Base-by-base conservation (phyloP, 2,113 vertebrate genomes). In the Lophotis ruficrista region DNA sequence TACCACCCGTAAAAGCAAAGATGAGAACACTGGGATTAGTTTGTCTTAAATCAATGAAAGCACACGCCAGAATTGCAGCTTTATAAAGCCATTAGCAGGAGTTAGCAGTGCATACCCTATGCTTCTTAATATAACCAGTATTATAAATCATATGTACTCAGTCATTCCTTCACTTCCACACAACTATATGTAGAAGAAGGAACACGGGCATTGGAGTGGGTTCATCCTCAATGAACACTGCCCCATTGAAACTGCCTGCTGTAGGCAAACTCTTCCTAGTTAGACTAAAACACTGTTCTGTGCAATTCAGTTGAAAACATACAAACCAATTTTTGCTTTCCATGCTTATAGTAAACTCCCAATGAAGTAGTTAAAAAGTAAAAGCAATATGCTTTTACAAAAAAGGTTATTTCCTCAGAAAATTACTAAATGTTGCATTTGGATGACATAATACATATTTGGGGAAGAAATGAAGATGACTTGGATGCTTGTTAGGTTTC, bases 381-480 rank as follows among this genome's bases (percentile, higher is more conserved):
- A 62, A 38, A 87, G 7, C 43, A 75, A 50, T 12, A 25, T 56
- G 10, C 38, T 89, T 56, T 9, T 77, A 86, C 41, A 77, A 76
- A 90, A 84, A 80, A 66, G 6, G 33, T 54, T 45, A 89, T 92
- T 94, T 90, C 54, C 88, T 83, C 31, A 71, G 64, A 77, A 94
- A 87, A 89, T 83, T 57, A 80, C 53, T 25, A 72, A 51, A 14
- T 76, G 70, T 43, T 96, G 5, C 79, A 78, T 79, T 95, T 92
- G 91, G 90, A 92, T 83, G 62, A 86, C 30, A n/a, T 69, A 83
- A 78, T 17, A 37, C 51, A 68, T 89, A 89, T 92, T 92, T 94
- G 25, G 60, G 48, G 51, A 51, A 90, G 85, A 58, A 94, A 79
- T 70, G 12, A 93, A 80, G 78, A 89, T 85, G 35, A 50, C 78